Evolutionary conservation across 2,797 vertebrate genomes (phyloP), one percentile per base, ranked within the genome.

Genomic region (Melanogrammus aeglefinus): DNA sequence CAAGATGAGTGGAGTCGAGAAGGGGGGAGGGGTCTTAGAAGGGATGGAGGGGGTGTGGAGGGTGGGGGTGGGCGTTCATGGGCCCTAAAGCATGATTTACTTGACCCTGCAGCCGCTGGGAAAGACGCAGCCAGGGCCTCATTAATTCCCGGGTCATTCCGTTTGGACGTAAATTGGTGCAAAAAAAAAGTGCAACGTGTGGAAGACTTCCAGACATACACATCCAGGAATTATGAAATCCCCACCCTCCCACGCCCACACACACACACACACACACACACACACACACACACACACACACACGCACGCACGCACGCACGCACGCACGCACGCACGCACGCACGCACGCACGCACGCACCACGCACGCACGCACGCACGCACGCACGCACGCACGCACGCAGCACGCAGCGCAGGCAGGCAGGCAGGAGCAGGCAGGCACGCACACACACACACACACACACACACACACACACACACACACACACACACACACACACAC

Each of bases 121-220:
- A 63, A 96, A 95, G 95, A 95, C 93, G 93, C 94, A 94, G 95
- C 92, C 74, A 94, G 95, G 98, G 91, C 95, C 97, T 98, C 96
- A 98, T 99, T 99, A 98, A 98, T 99, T 99, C 95, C 95, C 93
- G 89, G 84, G 96, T 98, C 98, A 97, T 94, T 95, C 93, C 92
- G 93, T 94, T 96, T 92, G 94, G 96, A 96, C 96, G 95, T 97
- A 96, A 98, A 97, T 97, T 97, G 96, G 96, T 97, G 96, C 92
- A 95, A 95, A 96, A 97, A 93, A 96, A 96, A 96, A 31, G 96
- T 88, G 1, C 82, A 95, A 95, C 78, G 91, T 91, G 88, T 91
- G 95, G 96, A 98, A 89, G 95, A 95, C 96, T 98, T 97, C 96
- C 97, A 99, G 97, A 99, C 97, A 83, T 95, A 91, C 92, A 94